Percentiles rank a stretch among this genome's conserved stretches.
phyloP scores from a whole-genome alignment of 1,140 invertebrate genomes.

The Pararge aegeria region DNA sequence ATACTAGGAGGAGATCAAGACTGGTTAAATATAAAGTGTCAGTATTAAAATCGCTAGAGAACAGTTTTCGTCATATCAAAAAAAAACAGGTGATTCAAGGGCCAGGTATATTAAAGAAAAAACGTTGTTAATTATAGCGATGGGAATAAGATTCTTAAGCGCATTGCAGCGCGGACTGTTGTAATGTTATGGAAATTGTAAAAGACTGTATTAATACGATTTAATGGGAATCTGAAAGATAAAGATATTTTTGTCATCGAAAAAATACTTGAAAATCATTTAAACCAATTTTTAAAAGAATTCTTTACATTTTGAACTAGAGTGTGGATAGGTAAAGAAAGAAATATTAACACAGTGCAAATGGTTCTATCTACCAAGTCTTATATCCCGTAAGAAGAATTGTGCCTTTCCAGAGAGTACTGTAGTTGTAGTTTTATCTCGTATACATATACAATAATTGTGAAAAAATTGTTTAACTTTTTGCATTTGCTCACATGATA shows the following conservation, averaged over 20 bases:
- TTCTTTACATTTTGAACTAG: not conserved
- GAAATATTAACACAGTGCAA: not conserved
- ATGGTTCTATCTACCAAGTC: constrained; percentile 5
- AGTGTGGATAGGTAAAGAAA: not conserved
- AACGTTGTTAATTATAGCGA: constrained; percentile 51
- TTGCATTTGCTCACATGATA: not conserved
- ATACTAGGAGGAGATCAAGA: constrained; percentile 60
- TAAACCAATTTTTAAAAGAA: not conserved
- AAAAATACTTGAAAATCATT: not conserved
- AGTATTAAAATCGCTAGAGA: constrained; percentile 54
- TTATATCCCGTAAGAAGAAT: constrained; percentile 58
- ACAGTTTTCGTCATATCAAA: constrained; percentile 69
- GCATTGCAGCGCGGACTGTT: constrained; percentile 13
- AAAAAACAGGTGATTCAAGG: constrained; percentile 44
- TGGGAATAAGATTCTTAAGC: constrained; percentile 7
- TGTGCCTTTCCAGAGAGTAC: constrained; percentile 62
- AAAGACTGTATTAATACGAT: constrained; percentile 44
- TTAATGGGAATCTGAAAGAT: not conserved
- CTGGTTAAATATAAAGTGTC: constrained; percentile 61
- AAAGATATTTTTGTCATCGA: not conserved
- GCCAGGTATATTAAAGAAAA: constrained; percentile 39
- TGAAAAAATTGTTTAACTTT: not conserved
- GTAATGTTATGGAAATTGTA: constrained; percentile 40
- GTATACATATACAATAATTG: constrained; percentile 8
- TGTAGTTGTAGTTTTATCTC: constrained; percentile 21